A percentile compares a stretch with the other conserved stretches of the same genome.
Evolutionary conservation across 2,888 invertebrate genomes (phyloP).

Genomic region (Anoplius nigerrimus): DNA sequence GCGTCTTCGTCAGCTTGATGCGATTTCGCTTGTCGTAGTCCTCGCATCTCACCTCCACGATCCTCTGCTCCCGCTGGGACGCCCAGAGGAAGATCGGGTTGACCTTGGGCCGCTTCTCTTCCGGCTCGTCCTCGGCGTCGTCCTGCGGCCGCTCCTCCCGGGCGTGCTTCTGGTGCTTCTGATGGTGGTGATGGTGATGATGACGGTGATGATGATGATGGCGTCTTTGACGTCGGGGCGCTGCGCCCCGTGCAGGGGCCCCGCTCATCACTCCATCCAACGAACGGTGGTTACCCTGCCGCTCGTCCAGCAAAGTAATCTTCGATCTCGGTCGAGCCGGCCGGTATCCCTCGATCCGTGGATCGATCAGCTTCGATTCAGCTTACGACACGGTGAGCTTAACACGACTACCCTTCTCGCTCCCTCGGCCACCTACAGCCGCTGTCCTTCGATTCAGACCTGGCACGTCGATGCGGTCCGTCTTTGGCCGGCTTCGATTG

Average conservation of each 20-base stretch:
- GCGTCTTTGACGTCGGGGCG: conserved; percentile 72
- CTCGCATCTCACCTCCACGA: conserved; percentile 90
- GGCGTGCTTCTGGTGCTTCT: conserved; percentile 54
- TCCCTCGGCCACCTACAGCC: neutral
- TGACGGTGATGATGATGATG: conserved; percentile 65
- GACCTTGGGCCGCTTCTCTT: conserved; percentile 80
- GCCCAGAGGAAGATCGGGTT: conserved; percentile 92
- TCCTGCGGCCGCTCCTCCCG: conserved; percentile 33
- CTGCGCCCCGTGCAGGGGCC: conserved; percentile 73
- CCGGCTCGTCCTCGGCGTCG: conserved; percentile 64
- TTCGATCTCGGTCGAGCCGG: conserved; percentile 10
- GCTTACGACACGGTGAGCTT: neutral
- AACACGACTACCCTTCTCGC: neutral
- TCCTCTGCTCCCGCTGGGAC: conserved; percentile 86
- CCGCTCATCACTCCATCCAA: conserved; percentile 75
- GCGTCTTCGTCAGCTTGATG: conserved; percentile 87
- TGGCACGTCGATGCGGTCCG: no score
- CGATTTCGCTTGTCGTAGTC: conserved; percentile 92
- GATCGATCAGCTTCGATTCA: neutral
- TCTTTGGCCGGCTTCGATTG: no score
- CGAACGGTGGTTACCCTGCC: conserved; percentile 57
- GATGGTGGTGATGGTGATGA: conserved; percentile 58
- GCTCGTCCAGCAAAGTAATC: conserved; percentile 44
- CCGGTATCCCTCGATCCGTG: conserved; percentile 11
- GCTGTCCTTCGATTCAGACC: neutral